Percentiles rank a stretch among this genome's conserved stretches.
These are phyloP conservation scores for Pinctada fucata DNA, from an alignment of 2,888 invertebrate species.

Conservation along the genomic window DNA sequence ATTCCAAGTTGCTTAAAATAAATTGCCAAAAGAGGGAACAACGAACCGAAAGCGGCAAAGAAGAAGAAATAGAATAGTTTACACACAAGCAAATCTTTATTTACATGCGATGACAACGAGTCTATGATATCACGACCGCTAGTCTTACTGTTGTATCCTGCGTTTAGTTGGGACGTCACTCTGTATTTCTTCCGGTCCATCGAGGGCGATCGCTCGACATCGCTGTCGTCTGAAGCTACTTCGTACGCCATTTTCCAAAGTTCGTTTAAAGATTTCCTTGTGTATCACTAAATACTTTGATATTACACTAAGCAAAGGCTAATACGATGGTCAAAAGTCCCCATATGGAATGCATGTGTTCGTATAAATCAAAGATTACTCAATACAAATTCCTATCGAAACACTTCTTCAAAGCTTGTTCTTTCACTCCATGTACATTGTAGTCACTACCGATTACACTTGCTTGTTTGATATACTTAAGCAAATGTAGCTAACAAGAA, in stretches of 20 bases:
- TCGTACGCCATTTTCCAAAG: constrained; percentile 44
- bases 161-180: constrained; percentile 38
- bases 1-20: constrained; percentile 99
- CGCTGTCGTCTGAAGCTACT: constrained; percentile 49
- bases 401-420: too few relatives aligned
- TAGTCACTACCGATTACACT: too few relatives aligned
- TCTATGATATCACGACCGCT: constrained; percentile 65
- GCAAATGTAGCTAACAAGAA: too few relatives aligned
- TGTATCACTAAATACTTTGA: too few relatives aligned
- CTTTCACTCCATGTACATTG: too few relatives aligned
- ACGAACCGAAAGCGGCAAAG: constrained; percentile 98
- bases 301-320: too few relatives aligned
- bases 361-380: too few relatives aligned
- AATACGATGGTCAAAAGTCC: too few relatives aligned
- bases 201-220: constrained; percentile 32
- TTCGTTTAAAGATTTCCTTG: too few relatives aligned
- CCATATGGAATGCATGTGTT: too few relatives aligned
- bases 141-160: constrained; percentile 41
- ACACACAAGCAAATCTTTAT: constrained; percentile 85
- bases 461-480: too few relatives aligned
- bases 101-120: constrained; percentile 65
- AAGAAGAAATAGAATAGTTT: constrained; percentile 99
- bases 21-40: constrained; percentile 98
- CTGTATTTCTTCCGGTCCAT: constrained; percentile 34
- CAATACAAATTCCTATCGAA: too few relatives aligned